Base-by-base conservation (phyloP, 2,113 vertebrate species). In the Grammomys dolichurus region DNA sequence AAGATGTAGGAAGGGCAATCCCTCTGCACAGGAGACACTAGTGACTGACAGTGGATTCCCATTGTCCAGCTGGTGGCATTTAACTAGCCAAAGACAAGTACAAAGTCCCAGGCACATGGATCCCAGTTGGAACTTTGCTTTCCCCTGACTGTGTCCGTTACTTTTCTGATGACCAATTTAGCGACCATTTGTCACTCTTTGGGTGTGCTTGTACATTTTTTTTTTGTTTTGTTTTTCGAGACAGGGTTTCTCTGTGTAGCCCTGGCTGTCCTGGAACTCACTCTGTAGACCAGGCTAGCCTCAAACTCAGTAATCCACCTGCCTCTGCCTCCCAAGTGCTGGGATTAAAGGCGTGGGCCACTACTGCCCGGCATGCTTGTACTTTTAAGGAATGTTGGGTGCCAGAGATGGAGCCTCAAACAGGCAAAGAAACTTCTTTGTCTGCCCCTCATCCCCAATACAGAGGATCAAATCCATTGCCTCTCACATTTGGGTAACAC, bases 41-140 rank as follows among this genome's bases (percentile, higher is more conserved):
- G 48, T 17, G 36, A 88, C 7, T 7, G 20, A 1, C 13, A 4
- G 0, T 2, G 4, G 26, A 43, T 10, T 54, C 17, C 19, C 8
- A 20, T 36, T 77, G 22, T 24, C 90, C 28, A 63, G 5, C 5
- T 54, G 7, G 31, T 92, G 13, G 7, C 48, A 65, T 14, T 72
- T 69, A n/a, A 63, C 28, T 17, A 80, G 56, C 5, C 48, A 69
- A 63, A 91, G 78, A 76, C 72, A 56, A 24, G 8, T 0, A 13
- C 22, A n/a, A 22, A 51, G 40, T 43, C 70, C 24, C 24, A 19
- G 4, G 4, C 8, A 1, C 5, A 26, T 24, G 12, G 19, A n/a
- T 58, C 19, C 51, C 43, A 33, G 40, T 0, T 69, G 40, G 19
- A 3, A 36, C 85, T 58, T 43, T 31, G 51, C 22, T 78, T 75